Base-by-base conservation (phyloP, 2,113 vertebrate species). In the Albula glossodonta region DNA sequence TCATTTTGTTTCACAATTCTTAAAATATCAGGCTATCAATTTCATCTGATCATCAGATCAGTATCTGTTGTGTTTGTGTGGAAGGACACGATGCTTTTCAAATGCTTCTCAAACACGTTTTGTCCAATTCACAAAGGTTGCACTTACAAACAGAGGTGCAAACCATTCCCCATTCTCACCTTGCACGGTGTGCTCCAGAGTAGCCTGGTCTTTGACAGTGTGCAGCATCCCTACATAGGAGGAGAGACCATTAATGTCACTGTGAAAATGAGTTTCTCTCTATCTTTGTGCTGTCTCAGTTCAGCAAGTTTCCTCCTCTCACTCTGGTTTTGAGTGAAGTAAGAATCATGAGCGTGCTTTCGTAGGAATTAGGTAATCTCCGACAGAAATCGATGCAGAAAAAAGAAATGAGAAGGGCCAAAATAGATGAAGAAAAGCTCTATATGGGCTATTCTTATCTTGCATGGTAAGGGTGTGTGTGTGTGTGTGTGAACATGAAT, bases 151-250 rank as follows among this genome's bases (percentile, higher is more conserved):
- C 8, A 86, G 49, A 9, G 0, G 60, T 66, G 66, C 2, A 31
- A 25, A n/a, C n/a, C 5, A 1, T 51, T 51, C n/a, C 22, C 48
- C 84, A 4, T 53, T 31, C 94, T 96, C 90, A 99, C 98, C 97
- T 96, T 98, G 95, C 85, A 93, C 90, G 4, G 93, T 92, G 0
- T 97, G 95, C 31, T 97, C 95, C 91, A 96, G 89, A 79, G 94
- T 87, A 66, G 91, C 79, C 10, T 90, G 90, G 84, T 98, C 95
- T 92, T 97, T 95, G 86, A 93, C 87, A 12, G 81, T 94, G 84
- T 95, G 92, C 90, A 98, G 93, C 91, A 97, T 93, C 80, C 92
- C 98, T 99, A 53, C 66, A 93, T n/a, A 86, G 41, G 41, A n/a
- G 82, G 60, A 82, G 8, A 56, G 9, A 60, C 51, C 41, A 51